A percentile compares a stretch with the other conserved stretches of the same genome.
These are phyloP conservation scores for Chaenocephalus aceratus DNA, from an alignment of 2,113 vertebrate species.

Conservation along the genomic window DNA sequence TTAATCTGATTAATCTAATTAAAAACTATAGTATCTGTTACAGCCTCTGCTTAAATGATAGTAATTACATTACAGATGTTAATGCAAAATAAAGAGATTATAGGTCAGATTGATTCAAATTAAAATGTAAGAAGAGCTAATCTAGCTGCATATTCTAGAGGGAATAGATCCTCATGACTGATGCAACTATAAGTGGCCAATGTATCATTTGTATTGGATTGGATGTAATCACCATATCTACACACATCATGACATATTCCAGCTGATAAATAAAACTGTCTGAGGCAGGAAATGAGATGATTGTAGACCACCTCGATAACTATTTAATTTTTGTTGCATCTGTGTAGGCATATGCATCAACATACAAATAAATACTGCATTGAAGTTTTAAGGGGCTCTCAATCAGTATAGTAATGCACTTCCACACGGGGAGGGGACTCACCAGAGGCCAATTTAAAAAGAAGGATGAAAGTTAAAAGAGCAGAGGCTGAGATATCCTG, in stretches of 20 bases:
- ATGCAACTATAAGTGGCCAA: background rate
- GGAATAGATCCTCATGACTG: slow-evolving; percentile 14
- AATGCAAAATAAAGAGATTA: background rate
- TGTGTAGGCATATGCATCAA: slow-evolving; percentile 9
- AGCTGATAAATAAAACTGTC: slow-evolving; percentile 8
- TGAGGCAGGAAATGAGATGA: slow-evolving; percentile 19
- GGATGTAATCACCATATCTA: slow-evolving; percentile 22
- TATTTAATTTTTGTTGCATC: slow-evolving; percentile 1
- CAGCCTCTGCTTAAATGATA: background rate
- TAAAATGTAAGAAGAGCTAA: background rate
- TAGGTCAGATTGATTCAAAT: background rate
- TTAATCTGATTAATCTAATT: background rate
- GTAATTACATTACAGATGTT: background rate
- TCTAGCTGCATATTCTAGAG: background rate
- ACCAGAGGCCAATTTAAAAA: background rate
- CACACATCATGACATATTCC: slow-evolving; percentile 1
- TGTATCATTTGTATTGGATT: slow-evolving; percentile 20
- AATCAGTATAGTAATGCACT: background rate
- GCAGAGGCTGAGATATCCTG: background rate
- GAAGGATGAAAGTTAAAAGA: background rate
- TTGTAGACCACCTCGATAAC: slow-evolving; percentile 1
- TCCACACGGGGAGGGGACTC: background rate
- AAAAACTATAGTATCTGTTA: slow-evolving; percentile 20
- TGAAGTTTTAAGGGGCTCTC: slow-evolving; percentile 16
- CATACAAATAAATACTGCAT: background rate